phyloP scores from a whole-genome alignment of 2,113 vertebrate species.

The Nettapus auritus region DNA sequence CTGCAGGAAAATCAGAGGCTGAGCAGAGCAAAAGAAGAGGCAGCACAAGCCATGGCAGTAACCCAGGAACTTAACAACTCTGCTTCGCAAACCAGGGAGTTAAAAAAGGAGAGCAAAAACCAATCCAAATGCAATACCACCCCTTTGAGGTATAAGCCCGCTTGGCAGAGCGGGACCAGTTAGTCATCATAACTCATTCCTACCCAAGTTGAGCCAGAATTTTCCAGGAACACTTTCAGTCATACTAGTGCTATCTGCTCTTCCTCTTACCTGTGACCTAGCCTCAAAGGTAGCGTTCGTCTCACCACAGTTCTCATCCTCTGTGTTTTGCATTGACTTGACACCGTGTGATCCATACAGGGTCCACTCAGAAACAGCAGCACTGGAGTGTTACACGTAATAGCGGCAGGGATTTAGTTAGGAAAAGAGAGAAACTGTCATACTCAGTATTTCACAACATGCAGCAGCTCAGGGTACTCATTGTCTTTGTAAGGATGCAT shows the following conservation, averaged over 20 bases:
- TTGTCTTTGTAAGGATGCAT: background rate
- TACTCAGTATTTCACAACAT: background rate
- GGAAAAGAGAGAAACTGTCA: background rate
- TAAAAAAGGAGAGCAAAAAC: background rate
- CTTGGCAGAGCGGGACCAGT: background rate
- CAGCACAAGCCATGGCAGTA: conserved; percentile 12
- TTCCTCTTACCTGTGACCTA: background rate
- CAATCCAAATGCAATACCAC: background rate
- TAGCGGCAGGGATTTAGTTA: background rate
- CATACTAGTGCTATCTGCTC: background rate
- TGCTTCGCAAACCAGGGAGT: background rate
- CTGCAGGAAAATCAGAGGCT: conserved; percentile 81
- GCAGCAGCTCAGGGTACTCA: background rate
- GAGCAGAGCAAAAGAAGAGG: conserved; percentile 71
- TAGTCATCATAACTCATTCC: background rate
- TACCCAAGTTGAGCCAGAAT: background rate
- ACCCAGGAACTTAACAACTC: background rate
- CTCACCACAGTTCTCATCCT: background rate
- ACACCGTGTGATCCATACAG: background rate
- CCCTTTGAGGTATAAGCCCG: conserved; percentile 28
- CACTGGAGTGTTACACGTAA: background rate
- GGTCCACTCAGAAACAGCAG: background rate
- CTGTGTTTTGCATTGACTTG: background rate
- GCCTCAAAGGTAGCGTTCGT: background rate
- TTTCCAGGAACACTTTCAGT: background rate